phyloP scores from a whole-genome alignment of 1,140 invertebrate genomes.

The Penaeus indicus region DNA sequence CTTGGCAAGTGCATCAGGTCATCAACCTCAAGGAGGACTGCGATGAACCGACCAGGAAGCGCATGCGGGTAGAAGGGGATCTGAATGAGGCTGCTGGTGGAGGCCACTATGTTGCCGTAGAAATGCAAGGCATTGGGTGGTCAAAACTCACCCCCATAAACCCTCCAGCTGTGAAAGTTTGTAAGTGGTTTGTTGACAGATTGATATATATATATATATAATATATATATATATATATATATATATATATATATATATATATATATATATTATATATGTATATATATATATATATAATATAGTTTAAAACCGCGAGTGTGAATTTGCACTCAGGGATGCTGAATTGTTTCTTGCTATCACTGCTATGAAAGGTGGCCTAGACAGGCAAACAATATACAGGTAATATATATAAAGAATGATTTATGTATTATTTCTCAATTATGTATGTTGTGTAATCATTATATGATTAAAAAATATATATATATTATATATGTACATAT shows the following conservation, averaged over 20 bases:
- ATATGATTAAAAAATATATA: too few species aligned
- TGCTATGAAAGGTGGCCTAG: constrained; percentile 49
- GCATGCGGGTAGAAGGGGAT: constrained; percentile 21
- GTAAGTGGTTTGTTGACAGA: background rate
- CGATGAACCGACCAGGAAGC: constrained; percentile 29
- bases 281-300: too few species aligned
- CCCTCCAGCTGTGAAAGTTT: constrained; percentile 24
- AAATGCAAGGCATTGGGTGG: constrained; percentile 43
- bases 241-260: too few species aligned
- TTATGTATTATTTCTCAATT: too few species aligned
- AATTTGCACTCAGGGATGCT: constrained; percentile 72
- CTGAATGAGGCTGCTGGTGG: constrained; percentile 4
- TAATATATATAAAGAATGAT: background rate
- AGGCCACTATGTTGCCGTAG: constrained; percentile 36
- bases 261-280: too few species aligned
- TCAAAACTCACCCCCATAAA: background rate
- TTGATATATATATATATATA: too few species aligned
- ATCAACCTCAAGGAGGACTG: background rate
- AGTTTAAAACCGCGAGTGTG: constrained; percentile 73
- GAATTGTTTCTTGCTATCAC: constrained; percentile 70
- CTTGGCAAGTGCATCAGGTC: constrained; percentile 38
- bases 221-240: too few species aligned
- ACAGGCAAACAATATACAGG: constrained; percentile 7
- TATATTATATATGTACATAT: too few species aligned
- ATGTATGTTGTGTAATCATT: too few species aligned